Percentiles rank a stretch among this genome's conserved stretches.
Evolutionary conservation across 1,140 invertebrate species (phyloP).

Genomic region (Nixonia krombeini): DNA sequence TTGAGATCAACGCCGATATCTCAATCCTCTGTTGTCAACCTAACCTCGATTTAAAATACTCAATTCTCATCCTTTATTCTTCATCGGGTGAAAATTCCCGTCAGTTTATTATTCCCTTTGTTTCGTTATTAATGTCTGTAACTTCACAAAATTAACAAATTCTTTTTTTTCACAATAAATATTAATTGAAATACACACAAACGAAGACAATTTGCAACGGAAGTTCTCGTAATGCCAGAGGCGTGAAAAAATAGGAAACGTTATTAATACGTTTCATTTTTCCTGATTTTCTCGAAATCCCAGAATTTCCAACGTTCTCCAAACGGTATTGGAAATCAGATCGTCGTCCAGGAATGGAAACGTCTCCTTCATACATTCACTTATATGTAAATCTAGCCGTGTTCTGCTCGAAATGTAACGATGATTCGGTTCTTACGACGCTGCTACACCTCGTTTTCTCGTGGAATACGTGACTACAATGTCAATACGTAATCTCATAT

Average conservation of each 20-base stretch:
- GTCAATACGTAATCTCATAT: background rate
- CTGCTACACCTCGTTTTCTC: constrained; percentile 3
- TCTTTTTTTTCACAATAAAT: background rate
- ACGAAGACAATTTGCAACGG: background rate
- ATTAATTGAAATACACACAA: background rate
- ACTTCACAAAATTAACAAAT: too few species aligned
- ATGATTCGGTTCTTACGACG: constrained; percentile 11
- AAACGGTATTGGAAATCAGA: constrained; percentile 1
- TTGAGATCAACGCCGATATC: too few species aligned
- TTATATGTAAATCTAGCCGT: constrained; percentile 4
- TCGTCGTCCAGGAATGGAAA: background rate
- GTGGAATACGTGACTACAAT: constrained; percentile 6
- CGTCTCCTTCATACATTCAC: background rate
- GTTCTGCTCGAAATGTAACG: constrained; percentile 5
- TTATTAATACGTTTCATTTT: too few species aligned
- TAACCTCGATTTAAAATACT: too few species aligned
- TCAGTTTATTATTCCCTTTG: too few species aligned
- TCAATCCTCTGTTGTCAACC: too few species aligned
- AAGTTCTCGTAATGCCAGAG: background rate
- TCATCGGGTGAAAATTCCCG: too few species aligned
- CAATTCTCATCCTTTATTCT: too few species aligned
- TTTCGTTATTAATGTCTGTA: too few species aligned
- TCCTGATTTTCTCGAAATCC: background rate
- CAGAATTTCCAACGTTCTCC: background rate
- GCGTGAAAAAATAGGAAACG: too few species aligned